Conservation (phyloP, 2,888 invertebrate genomes). For the Drosophila anomalata region DNA sequence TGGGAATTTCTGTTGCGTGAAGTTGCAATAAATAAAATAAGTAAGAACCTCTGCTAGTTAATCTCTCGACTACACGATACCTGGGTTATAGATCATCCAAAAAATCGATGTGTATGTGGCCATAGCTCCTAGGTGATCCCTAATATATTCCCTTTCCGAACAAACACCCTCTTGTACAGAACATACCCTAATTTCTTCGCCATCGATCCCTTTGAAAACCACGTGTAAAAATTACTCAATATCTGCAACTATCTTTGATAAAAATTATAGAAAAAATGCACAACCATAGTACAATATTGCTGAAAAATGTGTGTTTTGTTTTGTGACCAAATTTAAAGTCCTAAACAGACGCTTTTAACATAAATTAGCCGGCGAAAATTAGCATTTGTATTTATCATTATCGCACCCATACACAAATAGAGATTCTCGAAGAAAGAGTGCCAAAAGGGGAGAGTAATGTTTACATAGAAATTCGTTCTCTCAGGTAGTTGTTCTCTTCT, state of each 20-base stretch:
- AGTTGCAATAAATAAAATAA: conserved; percentile 72
- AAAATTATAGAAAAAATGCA: neutral
- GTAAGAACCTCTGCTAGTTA: conserved; percentile 48
- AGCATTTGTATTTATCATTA: conserved; percentile 37
- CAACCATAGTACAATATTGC: too few species aligned
- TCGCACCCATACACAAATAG: conserved; percentile 17
- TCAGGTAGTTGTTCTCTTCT: neutral
- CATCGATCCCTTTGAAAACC: neutral
- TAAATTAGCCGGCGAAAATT: conserved; percentile 41
- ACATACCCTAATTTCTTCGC: neutral
- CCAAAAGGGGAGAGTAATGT: neutral
- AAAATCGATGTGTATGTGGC: neutral
- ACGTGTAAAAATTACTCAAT: neutral
- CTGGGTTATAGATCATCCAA: neutral
- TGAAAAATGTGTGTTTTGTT: neutral
- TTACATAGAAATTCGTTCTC: neutral
- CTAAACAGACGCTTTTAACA: conserved; percentile 18
- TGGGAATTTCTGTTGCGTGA: conserved; percentile 71
- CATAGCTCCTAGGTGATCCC: too few species aligned
- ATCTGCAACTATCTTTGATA: neutral
- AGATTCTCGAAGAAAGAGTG: neutral
- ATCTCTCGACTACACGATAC: neutral
- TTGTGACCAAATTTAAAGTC: conserved; percentile 10
- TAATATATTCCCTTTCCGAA: neutral
- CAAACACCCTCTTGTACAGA: neutral